Evolutionary conservation across 2,797 vertebrate species (phyloP).

Genomic region (Enteromius fasciolatus): DNA sequence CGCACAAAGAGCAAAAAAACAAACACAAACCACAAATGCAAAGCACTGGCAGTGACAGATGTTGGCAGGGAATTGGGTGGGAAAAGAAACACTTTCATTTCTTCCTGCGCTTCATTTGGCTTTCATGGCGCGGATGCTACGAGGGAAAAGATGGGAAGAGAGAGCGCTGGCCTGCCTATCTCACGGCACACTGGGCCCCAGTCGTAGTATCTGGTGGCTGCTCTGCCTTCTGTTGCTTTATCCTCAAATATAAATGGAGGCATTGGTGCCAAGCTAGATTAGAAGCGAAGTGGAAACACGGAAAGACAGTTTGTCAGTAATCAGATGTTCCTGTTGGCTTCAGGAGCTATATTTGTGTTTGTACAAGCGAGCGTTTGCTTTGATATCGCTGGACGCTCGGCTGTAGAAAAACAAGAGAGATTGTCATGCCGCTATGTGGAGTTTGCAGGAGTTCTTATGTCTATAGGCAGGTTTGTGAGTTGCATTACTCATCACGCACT

Average conservation of each 20-base stretch:
- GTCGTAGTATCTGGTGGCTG: constrained; percentile 65
- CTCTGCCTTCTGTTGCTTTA: constrained; percentile 57
- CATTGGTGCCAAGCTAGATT: constrained; percentile 79
- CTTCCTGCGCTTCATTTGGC: constrained; percentile 71
- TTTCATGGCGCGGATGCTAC: constrained; percentile 64
- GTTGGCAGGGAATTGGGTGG: constrained; percentile 77
- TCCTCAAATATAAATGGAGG: constrained; percentile 72
- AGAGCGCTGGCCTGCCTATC: constrained; percentile 71
- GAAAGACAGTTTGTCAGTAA: constrained; percentile 76
- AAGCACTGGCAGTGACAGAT: constrained; percentile 77
- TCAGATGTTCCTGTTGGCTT: constrained; percentile 66
- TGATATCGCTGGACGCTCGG: constrained; percentile 1
- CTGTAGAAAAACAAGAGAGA: not conserved
- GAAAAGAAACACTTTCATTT: constrained; percentile 73
- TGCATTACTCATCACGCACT: not conserved
- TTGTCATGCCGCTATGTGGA: not conserved
- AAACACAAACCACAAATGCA: constrained; percentile 67
- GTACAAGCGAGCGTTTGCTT: constrained; percentile 32
- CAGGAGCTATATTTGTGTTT: constrained; percentile 22
- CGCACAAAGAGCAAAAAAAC: constrained; percentile 45
- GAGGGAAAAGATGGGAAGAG: constrained; percentile 40
- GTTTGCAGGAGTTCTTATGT: not conserved
- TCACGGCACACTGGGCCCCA: constrained; percentile 75
- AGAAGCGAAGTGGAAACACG: constrained; percentile 70
- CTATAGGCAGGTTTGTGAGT: constrained; percentile 6